Percentiles rank a stretch among this genome's conserved stretches.
These are phyloP conservation scores for Siderastrea radians DNA, from an alignment of 92 coral and sea anemone genomes.

Conservation along the genomic window DNA sequence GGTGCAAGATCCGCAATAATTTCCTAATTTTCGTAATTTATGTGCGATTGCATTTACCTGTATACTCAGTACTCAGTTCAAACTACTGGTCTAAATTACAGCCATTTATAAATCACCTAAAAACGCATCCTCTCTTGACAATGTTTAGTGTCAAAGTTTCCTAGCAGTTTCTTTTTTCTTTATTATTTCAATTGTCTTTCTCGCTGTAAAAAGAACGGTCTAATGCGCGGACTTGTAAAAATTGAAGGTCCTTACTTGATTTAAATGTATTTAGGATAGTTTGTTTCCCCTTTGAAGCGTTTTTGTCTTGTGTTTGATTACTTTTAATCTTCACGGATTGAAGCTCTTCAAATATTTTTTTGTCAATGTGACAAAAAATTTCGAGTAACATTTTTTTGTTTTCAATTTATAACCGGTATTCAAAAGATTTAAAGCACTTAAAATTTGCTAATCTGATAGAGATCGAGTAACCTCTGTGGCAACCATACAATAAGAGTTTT, in stretches of 20 bases:
- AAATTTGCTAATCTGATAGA: conserved; percentile 33
- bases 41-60: neutral
- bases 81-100: neutral
- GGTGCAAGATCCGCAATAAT: neutral
- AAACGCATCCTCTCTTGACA: neutral
- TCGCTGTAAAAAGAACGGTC: no score
- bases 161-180: no score
- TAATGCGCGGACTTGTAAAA: no score
- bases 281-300: neutral
- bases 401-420: conserved; percentile 7
- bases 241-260: no score
- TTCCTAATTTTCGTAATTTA: neutral
- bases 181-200: no score
- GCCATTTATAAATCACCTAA: neutral
- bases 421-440: conserved; percentile 41
- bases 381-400: conserved; percentile 2
- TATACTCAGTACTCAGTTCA: neutral
- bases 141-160: neutral
- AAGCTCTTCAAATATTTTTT: neutral
- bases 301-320: neutral
- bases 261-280: neutral
- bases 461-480: conserved; percentile 39
- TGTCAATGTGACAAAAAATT: neutral
- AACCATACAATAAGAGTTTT: neutral
- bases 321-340: neutral